These are phyloP conservation scores for Lordiphosa stackelbergi DNA, from an alignment of 1,140 invertebrate species.

Conservation along the genomic window DNA sequence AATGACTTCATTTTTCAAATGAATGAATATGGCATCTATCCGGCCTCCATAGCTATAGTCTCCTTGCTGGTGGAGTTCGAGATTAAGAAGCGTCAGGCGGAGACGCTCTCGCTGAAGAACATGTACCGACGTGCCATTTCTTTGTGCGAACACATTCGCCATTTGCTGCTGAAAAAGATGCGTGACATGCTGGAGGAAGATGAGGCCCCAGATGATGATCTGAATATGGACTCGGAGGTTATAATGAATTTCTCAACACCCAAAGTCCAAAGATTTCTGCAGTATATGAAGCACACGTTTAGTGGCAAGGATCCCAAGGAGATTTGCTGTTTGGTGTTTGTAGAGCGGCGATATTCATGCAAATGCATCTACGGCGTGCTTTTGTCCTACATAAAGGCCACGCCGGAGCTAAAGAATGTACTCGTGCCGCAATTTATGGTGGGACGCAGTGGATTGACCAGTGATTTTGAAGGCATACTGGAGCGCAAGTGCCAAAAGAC, in stretches of 20 bases:
- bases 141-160: slow-evolving; percentile 55
- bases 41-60: slow-evolving; percentile 79
- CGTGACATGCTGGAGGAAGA: slow-evolving; percentile 46
- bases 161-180: slow-evolving; percentile 46
- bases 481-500: slow-evolving; percentile 78
- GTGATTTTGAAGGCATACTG: slow-evolving; percentile 46
- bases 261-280: slow-evolving; percentile 80
- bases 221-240: slow-evolving; percentile 54
- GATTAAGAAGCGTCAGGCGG: slow-evolving; percentile 79
- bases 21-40: slow-evolving; percentile 80
- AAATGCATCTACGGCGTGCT: slow-evolving; percentile 87
- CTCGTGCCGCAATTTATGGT: slow-evolving; percentile 85
- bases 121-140: slow-evolving; percentile 78
- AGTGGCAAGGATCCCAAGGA: slow-evolving; percentile 65
- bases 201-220: slow-evolving; percentile 25
- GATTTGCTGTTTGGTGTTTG: slow-evolving; percentile 90
- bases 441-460: slow-evolving; percentile 78
- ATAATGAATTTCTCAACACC: slow-evolving; percentile 80
- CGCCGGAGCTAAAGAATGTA: slow-evolving; percentile 78
- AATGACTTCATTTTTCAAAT: slow-evolving; percentile 77
- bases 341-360: slow-evolving; percentile 86
- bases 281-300: slow-evolving; percentile 79
- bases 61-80: slow-evolving; percentile 82
- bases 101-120: slow-evolving; percentile 74
- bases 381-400: slow-evolving; percentile 78